Percentiles rank a stretch among this genome's conserved stretches.
phyloP scores from a whole-genome alignment of 2,797 vertebrate genomes.

The Kryptolebias ocellatus region DNA sequence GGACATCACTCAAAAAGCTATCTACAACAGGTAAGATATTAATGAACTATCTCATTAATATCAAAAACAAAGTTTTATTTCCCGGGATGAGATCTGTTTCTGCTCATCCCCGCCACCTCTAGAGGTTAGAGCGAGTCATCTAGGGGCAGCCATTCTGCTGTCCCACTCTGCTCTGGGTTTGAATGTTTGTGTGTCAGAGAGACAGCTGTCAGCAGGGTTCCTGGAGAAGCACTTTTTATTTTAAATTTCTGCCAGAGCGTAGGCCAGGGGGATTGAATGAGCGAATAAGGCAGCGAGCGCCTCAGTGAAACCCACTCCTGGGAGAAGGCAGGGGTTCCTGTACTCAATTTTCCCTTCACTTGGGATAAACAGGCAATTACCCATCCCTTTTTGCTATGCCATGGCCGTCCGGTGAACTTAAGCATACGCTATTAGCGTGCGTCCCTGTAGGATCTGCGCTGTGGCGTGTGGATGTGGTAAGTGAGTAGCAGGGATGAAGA shows the following conservation, averaged over 20 bases:
- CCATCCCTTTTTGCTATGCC: constrained; percentile 91
- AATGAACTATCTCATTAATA: background rate
- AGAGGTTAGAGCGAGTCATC: constrained; percentile 82
- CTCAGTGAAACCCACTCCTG: constrained; percentile 74
- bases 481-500: constrained; percentile 73
- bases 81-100: constrained; percentile 37
- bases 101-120: constrained; percentile 56
- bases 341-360: constrained; percentile 89
- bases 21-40: too few species aligned
- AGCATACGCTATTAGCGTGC: constrained; percentile 93
- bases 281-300: constrained; percentile 71
- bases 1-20: too few species aligned
- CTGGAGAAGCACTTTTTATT: constrained; percentile 61
- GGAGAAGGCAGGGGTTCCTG: constrained; percentile 81
- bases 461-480: constrained; percentile 85
- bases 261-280: constrained; percentile 87
- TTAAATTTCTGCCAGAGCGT: constrained; percentile 64
- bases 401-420: constrained; percentile 92
- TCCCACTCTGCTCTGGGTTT: constrained; percentile 45
- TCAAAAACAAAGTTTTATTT: constrained; percentile 44
- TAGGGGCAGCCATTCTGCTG: constrained; percentile 78
- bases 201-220: constrained; percentile 78
- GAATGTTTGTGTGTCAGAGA: constrained; percentile 67
- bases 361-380: constrained; percentile 97
- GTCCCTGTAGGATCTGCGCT: constrained; percentile 89